A percentile compares a stretch with the other conserved stretches of the same genome.
Evolutionary conservation across 2,888 invertebrate species (phyloP).

Genomic region (Scaptomyza reducta): DNA sequence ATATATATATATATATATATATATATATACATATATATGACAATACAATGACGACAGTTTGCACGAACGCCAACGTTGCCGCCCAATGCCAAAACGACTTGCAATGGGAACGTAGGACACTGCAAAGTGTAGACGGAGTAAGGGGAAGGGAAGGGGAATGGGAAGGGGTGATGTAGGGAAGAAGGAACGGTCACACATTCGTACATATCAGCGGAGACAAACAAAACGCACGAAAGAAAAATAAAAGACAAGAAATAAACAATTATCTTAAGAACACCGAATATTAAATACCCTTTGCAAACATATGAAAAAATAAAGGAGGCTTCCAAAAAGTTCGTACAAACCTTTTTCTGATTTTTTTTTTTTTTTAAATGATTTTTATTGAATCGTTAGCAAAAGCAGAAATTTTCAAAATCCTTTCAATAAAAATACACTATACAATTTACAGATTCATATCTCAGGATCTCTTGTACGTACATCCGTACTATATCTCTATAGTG

Average conservation of each 20-base stretch:
- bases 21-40: conserved; percentile 39
- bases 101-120: conserved; percentile 2
- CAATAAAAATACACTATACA: too few relatives aligned
- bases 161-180: not conserved
- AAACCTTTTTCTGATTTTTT: too few relatives aligned
- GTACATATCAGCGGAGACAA: not conserved
- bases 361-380: too few relatives aligned
- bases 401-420: too few relatives aligned
- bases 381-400: too few relatives aligned
- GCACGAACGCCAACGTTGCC: conserved; percentile 47
- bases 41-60: conserved; percentile 72
- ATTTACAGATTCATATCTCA: too few relatives aligned
- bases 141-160: not conserved
- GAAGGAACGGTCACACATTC: not conserved
- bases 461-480: too few relatives aligned
- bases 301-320: not conserved
- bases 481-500: too few relatives aligned
- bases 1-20: conserved; percentile 6
- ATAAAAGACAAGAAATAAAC: not conserved
- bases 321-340: too few relatives aligned
- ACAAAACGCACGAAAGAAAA: conserved; percentile 2
- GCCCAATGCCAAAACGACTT: conserved; percentile 6
- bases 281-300: conserved; percentile 6
- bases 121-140: not conserved
- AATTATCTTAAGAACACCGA: not conserved